Base-by-base conservation (phyloP, 1,140 invertebrate species). In the Streblospio benedicti region DNA sequence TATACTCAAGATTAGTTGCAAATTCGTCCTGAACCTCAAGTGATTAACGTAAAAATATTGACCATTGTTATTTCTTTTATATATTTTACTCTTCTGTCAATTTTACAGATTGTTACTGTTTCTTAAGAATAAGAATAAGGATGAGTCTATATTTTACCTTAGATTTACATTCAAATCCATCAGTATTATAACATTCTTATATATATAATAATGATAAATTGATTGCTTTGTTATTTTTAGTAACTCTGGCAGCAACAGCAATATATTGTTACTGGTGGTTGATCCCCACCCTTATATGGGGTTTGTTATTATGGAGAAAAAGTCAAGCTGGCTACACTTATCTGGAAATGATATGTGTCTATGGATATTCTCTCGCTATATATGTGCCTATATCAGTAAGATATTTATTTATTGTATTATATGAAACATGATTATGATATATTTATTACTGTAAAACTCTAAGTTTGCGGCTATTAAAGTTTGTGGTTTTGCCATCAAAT, bases 291-390 rank as follows among this genome's bases (percentile, higher is more conserved):
- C 73, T 83, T 0, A 70, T 97, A 31, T 97, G 90, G 88, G 86
- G 81, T 0, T 76, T 89, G 5, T 78, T 97, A 3, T 92, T 91
- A 77, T 97, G 90, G 84, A 85, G 86, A 33, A 80, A 80, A 1
- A 82, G 79, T 58, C 77, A 83, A 5, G 83, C 85, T 67, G 81
- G 80, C 52, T 81, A 83, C 59, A 85, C 85, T 25, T 85, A 91
- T 67, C 80, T 94, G 61, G 81, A 82, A 66, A 81, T 95, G 4
- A 81, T 97, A 63, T 96, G 92, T 76, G 81, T 96, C 1, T 98
- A 97, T 76, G 94, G 94, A 16, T 98, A 98, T 75, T 95, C 91
- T 0, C 77, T 98, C 41, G 85, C 89, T 32, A 90, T 97, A 64
- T 97, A 93, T 73, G 86, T 97, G 68, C 93, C 93, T 6, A 86